phyloP scores from a whole-genome alignment of 2,888 invertebrate species.

The Antheraea assamensis region DNA sequence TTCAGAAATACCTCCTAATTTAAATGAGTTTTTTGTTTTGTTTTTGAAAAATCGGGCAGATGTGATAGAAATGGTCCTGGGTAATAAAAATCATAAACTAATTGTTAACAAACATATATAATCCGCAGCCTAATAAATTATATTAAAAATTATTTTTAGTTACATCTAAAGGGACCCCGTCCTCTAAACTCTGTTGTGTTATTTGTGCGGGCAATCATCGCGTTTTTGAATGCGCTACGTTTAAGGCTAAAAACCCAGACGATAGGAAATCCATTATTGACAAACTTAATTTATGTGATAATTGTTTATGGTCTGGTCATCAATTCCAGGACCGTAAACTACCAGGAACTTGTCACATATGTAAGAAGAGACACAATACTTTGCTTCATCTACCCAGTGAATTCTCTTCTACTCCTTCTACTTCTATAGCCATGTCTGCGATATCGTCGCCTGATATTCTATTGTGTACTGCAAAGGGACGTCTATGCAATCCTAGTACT shows the following conservation, averaged over 20 bases:
- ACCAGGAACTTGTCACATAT: constrained; percentile 10
- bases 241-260: neutral
- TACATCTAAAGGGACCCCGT: neutral
- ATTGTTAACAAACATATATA: neutral
- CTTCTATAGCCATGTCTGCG: neutral
- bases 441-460: neutral
- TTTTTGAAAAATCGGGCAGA: constrained; percentile 4
- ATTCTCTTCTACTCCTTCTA: neutral
- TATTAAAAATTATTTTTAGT: neutral
- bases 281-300: neutral
- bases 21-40: neutral
- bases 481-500: constrained; percentile 20
- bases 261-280: neutral
- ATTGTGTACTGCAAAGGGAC: constrained; percentile 14
- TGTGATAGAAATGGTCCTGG: constrained; percentile 1
- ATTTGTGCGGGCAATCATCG: constrained; percentile 11
- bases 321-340: neutral
- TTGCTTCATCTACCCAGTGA: neutral
- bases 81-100: neutral
- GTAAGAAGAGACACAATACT: constrained; percentile 26
- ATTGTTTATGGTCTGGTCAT: constrained; percentile 13
- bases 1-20: constrained; percentile 9
- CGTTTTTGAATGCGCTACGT: constrained; percentile 11
- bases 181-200: neutral
- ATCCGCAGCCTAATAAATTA: neutral